Percentiles rank a stretch among this genome's conserved stretches.
Conservation (phyloP, 2,888 invertebrate genomes). For the Mesodorylaimus sp. region DNA sequence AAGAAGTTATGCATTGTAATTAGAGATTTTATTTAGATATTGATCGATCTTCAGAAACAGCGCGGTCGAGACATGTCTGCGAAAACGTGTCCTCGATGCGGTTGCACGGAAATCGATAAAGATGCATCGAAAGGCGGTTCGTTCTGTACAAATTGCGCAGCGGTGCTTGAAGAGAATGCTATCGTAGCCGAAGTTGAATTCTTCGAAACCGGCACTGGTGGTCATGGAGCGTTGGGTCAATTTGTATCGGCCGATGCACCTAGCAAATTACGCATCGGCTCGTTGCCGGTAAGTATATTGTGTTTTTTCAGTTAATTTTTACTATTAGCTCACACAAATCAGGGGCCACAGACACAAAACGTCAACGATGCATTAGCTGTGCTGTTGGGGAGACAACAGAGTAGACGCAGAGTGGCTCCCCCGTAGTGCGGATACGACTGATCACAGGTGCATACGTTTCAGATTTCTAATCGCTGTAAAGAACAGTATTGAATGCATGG, state of each 20-base stretch:
- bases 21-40: no score
- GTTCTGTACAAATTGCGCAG: slow-evolving; percentile 86
- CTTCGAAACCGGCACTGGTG: slow-evolving; percentile 74
- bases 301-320: not conserved
- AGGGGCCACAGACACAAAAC: no score
- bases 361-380: no score
- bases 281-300: slow-evolving; percentile 11
- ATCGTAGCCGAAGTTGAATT: slow-evolving; percentile 93
- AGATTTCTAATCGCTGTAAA: not conserved
- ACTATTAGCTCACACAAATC: no score
- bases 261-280: slow-evolving; percentile 13
- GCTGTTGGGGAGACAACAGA: no score
- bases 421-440: not conserved
- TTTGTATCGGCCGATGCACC: slow-evolving; percentile 14
- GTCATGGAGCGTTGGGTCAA: slow-evolving; percentile 58
- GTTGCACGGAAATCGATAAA: slow-evolving; percentile 62
- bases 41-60: no score
- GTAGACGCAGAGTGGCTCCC: no score
- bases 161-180: slow-evolving; percentile 81
- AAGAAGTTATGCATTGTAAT: no score
- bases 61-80: no score
- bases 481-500: not conserved
- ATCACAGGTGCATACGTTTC: not conserved
- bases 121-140: slow-evolving; percentile 84
- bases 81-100: slow-evolving; percentile 34